Conservation (phyloP, 2,888 invertebrate genomes). For the Lasioglossum vierecki region DNA sequence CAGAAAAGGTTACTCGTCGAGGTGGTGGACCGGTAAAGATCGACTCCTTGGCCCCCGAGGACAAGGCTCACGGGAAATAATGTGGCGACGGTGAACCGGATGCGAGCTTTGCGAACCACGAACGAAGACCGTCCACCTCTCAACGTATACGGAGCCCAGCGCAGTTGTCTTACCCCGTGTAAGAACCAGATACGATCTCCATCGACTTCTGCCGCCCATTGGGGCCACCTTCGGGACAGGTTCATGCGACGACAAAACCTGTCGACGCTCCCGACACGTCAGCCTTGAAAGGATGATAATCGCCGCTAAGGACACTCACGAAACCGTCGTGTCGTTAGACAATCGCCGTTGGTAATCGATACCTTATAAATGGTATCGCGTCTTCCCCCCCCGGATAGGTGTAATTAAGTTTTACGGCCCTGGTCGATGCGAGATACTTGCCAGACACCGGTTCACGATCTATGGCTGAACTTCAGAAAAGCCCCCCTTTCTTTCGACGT, state of each 20-base stretch:
- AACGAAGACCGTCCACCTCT: constrained; percentile 74
- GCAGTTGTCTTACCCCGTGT: constrained; percentile 74
- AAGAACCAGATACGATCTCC: constrained; percentile 76
- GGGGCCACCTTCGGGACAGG: constrained; percentile 64
- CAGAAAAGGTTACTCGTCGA: constrained; percentile 48
- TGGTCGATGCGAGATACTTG: constrained; percentile 40
- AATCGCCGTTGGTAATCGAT: constrained; percentile 37
- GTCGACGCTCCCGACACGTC: constrained; percentile 62
- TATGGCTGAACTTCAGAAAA: neutral
- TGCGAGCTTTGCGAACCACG: constrained; percentile 74
- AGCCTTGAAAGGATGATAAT: constrained; percentile 68
- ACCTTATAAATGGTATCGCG: constrained; percentile 39
- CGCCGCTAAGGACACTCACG: constrained; percentile 60
- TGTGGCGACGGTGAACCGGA: constrained; percentile 81
- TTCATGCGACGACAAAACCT: constrained; percentile 66
- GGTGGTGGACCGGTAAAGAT: constrained; percentile 61
- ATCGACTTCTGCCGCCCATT: constrained; percentile 66
- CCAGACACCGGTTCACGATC: neutral
- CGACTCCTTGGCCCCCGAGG: constrained; percentile 51
- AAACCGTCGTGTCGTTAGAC: constrained; percentile 57
- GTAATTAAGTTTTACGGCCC: constrained; percentile 50
- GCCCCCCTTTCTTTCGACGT: no score
- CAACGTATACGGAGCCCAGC: constrained; percentile 55
- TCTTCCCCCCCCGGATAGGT: neutral
- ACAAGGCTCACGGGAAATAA: constrained; percentile 78